Conservation (phyloP, 2,113 vertebrate species). For the Tenrec ecaudatus region DNA sequence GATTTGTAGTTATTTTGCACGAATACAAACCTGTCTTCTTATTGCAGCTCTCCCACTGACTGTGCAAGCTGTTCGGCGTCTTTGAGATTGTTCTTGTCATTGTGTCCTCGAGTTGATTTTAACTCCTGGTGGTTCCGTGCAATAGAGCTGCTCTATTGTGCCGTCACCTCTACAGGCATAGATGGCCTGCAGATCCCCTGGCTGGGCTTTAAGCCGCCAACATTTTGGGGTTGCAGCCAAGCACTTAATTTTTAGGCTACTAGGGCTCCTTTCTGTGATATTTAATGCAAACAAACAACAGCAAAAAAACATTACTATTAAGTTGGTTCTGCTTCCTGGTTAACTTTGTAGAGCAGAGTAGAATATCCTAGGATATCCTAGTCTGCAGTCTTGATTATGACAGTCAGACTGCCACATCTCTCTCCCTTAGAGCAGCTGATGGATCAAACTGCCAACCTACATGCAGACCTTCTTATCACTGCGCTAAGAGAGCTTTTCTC, state of each 20-base stretch:
- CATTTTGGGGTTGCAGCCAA: not conserved
- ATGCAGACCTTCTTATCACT: not conserved
- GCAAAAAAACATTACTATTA: not conserved
- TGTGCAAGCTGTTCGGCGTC: not conserved
- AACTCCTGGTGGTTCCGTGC: not conserved
- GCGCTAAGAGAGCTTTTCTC: not conserved
- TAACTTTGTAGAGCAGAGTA: not conserved
- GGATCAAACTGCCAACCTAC: not conserved
- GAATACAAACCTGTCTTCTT: not conserved
- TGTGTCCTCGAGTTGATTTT: not conserved
- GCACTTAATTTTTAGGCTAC: not conserved
- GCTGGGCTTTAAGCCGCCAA: not conserved
- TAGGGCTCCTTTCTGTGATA: not conserved
- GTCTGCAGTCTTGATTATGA: not conserved
- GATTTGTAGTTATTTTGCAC: not conserved
- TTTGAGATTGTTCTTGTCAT: not conserved
- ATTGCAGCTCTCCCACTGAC: not conserved
- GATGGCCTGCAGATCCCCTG: not conserved
- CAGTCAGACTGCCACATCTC: not conserved
- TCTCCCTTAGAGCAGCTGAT: not conserved
- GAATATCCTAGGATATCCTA: not conserved
- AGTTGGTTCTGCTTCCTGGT: not conserved
- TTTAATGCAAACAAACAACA: not conserved
- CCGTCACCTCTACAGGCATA: not conserved
- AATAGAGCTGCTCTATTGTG: not conserved